Evolutionary conservation across 2,888 invertebrate genomes (phyloP).

Genomic region (Polymixis flavicincta): DNA sequence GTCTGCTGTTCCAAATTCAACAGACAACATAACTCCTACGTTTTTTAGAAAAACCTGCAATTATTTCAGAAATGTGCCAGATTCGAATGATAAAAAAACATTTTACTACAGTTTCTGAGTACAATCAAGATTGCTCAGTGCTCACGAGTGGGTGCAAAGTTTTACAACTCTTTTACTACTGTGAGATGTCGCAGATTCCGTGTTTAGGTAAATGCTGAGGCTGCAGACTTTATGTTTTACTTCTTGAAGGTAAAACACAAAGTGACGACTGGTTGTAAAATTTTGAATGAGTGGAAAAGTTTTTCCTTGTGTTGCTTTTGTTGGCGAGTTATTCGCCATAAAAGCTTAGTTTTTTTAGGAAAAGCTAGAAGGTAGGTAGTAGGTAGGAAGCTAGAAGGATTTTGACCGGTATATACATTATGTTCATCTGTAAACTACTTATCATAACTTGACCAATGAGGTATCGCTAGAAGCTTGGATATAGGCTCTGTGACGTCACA

Average conservation of each 20-base stretch:
- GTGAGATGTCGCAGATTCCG: conserved; percentile 21
- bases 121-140: conserved; percentile 33
- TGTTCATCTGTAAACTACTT: no score
- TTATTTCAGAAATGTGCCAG: background rate
- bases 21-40: background rate
- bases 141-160: conserved; percentile 35
- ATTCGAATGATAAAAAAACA: conserved; percentile 15
- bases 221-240: conserved; percentile 14
- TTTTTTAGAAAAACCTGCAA: background rate
- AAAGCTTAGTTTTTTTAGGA: no score
- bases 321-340: background rate
- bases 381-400: no score
- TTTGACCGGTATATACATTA: no score
- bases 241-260: background rate
- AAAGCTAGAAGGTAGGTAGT: no score
- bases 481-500: no score
- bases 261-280: conserved; percentile 31
- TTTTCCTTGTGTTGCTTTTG: conserved; percentile 4
- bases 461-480: no score
- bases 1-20: background rate
- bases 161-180: conserved; percentile 60
- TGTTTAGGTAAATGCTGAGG: conserved; percentile 33
- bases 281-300: background rate
- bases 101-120: conserved; percentile 5
- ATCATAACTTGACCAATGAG: no score